Base-by-base conservation (phyloP, 2,113 vertebrate genomes). In the Carassius gibelio region DNA sequence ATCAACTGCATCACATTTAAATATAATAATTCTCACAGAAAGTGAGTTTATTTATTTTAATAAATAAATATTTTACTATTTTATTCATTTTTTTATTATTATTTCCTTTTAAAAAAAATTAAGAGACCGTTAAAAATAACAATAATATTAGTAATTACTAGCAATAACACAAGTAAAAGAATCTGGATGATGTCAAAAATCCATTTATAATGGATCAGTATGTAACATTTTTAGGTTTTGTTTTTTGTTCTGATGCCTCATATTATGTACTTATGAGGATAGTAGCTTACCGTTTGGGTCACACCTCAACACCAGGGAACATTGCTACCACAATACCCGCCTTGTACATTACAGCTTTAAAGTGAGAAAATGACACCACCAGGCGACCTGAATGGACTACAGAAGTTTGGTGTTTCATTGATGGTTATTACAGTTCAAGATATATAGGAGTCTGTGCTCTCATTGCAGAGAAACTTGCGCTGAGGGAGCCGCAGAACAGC, bases 401-500 rank as follows among this genome's bases (percentile, higher is more conserved):
- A 75, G 74, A 82, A 80, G 82, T 89, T 84, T 23, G 74, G 72
- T 66, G 45, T 82, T 85, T 82, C 62, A 62, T 23, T 79, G 85
- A 85, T 78, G 74, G 81, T 79, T 80, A 74, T 89, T 77, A 81
- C 61, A 71, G 75, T 61, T 71, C 61, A 74, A 87, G 83, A 85
- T 74, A 84, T 86, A 84, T 86, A 71, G 82, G 48, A 85, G 55
- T 8, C 62, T 77, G 72, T 17, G 78, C 81, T 86, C 82, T 86
- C 75, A 62, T 81, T 62, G 81, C 84, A 80, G 64, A 23, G 57
- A 88, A 83, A 85, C 87, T 75, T 84, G 86, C 74, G 69, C 86
- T 84, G 62, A 72, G 77, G 86, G 86, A 88, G 34, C 88, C 23
- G 36, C 55, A 64, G 71, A 84, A 69, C 64, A 75, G 81, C 75